Evolutionary conservation across 2,888 invertebrate species (phyloP).

Genomic region (Cheilosia grossa): DNA sequence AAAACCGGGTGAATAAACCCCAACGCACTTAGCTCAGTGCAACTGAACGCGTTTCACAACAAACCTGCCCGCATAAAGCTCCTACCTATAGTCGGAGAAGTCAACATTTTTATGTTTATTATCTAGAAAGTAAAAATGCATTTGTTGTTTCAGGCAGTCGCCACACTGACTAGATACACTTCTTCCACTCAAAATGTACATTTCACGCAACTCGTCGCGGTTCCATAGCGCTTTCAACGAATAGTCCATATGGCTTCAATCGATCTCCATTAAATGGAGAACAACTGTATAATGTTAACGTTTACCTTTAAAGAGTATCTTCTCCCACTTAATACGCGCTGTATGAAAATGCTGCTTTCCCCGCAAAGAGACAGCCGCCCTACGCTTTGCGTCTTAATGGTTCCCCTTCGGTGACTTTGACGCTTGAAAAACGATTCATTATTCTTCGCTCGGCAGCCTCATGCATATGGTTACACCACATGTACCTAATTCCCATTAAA

Average conservation of each 20-base stretch:
- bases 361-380: neutral
- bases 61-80: constrained; percentile 17
- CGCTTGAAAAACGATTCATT: constrained; percentile 38
- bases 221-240: constrained; percentile 10
- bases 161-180: constrained; percentile 2
- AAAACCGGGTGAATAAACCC: constrained; percentile 53
- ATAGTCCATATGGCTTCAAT: constrained; percentile 27
- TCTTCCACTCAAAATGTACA: constrained; percentile 27
- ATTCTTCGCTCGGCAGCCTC: neutral
- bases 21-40: constrained; percentile 29
- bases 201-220: constrained; percentile 38
- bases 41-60: constrained; percentile 13
- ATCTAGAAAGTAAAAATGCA: constrained; percentile 34
- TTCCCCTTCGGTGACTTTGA: constrained; percentile 51
- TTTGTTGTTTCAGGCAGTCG: constrained; percentile 19
- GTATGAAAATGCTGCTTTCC: neutral
- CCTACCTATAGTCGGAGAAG: neutral
- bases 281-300: constrained; percentile 12
- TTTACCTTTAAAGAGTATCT: constrained; percentile 15
- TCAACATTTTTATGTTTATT: constrained; percentile 27
- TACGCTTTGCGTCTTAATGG: constrained; percentile 11
- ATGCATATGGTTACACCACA: constrained; percentile 42
- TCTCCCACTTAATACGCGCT: neutral
- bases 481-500: constrained; percentile 42
- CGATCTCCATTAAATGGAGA: constrained; percentile 30